phyloP scores from a whole-genome alignment of 2,888 invertebrate genomes.

The Coelinius sp. region DNA sequence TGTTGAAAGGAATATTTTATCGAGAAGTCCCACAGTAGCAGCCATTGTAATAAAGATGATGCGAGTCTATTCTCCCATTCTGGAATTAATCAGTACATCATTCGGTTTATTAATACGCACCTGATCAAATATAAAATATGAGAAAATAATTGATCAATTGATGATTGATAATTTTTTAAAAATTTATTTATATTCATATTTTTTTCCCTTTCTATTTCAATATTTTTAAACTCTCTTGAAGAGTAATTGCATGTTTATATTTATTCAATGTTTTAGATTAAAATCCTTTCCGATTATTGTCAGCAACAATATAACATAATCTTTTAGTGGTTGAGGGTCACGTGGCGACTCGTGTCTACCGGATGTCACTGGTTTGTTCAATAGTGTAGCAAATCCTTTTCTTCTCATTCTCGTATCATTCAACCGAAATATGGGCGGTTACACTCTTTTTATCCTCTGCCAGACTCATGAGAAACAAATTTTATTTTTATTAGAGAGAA shows the following conservation, averaged over 20 bases:
- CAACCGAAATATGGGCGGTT: conserved; percentile 6
- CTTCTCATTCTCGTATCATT: conserved; percentile 5
- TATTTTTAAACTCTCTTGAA: not conserved
- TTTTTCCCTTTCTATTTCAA: too few relatives aligned
- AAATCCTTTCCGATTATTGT: conserved; percentile 12
- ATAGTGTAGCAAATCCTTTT: conserved; percentile 4
- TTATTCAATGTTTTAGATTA: conserved; percentile 9
- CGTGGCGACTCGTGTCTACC: conserved; percentile 65
- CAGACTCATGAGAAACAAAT: conserved; percentile 14
- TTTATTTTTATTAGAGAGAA: not conserved
- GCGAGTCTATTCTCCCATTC: not conserved
- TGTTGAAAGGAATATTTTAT: conserved; percentile 14
- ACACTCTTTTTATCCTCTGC: not conserved
- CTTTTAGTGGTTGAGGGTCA: conserved; percentile 50
- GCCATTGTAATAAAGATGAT: conserved; percentile 18
- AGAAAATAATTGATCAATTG: too few relatives aligned
- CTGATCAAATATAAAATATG: conserved; percentile 6
- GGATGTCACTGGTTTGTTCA: conserved; percentile 62
- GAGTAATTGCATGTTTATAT: conserved; percentile 13
- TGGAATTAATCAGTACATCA: not conserved
- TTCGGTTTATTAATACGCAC: not conserved
- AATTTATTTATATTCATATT: too few relatives aligned
- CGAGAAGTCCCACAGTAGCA: conserved; percentile 17
- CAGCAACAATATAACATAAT: not conserved
- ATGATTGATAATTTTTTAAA: too few relatives aligned